Evolutionary conservation across 2,888 invertebrate species (phyloP).

Genomic region (Lydus trimaculatus): DNA sequence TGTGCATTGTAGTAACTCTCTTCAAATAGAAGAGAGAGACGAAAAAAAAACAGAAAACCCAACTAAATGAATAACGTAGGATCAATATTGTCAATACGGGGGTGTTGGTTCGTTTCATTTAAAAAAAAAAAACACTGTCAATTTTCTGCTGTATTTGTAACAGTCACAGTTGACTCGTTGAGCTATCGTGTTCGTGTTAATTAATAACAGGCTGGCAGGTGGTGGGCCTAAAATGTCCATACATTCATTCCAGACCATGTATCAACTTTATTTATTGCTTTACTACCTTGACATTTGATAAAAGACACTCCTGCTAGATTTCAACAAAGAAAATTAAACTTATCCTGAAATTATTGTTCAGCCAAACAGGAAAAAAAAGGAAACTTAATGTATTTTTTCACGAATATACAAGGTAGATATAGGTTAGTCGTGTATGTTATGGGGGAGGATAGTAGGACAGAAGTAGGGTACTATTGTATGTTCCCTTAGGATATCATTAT

Average conservation of each 20-base stretch:
- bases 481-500: constrained; percentile 57
- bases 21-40: background rate
- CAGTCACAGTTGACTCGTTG: constrained; percentile 34
- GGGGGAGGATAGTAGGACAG: constrained; percentile 11
- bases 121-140: constrained; percentile 37
- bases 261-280: constrained; percentile 54
- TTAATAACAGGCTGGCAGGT: constrained; percentile 53
- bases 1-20: background rate
- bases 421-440: background rate
- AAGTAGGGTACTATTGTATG: background rate
- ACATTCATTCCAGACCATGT: constrained; percentile 49
- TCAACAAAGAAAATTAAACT: constrained; percentile 4
- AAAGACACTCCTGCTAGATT: constrained; percentile 27
- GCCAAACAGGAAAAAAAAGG: too few relatives aligned
- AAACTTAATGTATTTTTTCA: too few relatives aligned
- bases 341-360: background rate
- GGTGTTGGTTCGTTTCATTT: constrained; percentile 1
- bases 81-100: constrained; percentile 3
- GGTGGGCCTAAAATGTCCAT: constrained; percentile 50
- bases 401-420: too few relatives aligned
- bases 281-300: constrained; percentile 43
- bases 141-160: constrained; percentile 43
- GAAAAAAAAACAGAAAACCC: background rate
- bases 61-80: background rate
- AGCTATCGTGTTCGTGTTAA: constrained; percentile 51